These are phyloP conservation scores for Ecliptopera silaceata DNA, from an alignment of 2,888 invertebrate genomes.

Conservation along the genomic window DNA sequence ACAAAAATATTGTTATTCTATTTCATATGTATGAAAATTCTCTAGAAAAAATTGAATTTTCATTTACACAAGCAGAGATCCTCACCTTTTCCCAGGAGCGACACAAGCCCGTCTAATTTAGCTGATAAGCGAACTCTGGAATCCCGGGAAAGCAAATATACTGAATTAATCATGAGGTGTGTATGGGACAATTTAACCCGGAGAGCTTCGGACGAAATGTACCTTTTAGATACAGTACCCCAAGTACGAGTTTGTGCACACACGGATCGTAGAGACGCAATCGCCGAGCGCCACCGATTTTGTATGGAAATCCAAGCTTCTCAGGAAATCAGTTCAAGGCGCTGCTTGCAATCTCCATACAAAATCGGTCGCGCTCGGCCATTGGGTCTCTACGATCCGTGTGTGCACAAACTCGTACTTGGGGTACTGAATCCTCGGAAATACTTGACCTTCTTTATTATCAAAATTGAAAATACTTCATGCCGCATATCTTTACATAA, in stretches of 20 bases:
- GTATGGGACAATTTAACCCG: constrained; percentile 18
- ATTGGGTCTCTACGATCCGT: too few relatives aligned
- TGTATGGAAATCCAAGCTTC: too few relatives aligned
- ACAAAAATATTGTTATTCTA: background rate
- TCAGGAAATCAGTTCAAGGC: too few relatives aligned
- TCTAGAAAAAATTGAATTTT: background rate
- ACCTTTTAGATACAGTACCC: constrained; percentile 4
- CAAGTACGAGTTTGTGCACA: too few relatives aligned
- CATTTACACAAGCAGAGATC: background rate
- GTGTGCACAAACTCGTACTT: too few relatives aligned
- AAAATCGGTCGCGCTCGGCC: too few relatives aligned
- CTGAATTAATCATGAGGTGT: constrained; percentile 32
- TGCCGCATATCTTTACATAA: too few relatives aligned
- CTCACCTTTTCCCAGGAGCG: constrained; percentile 6
- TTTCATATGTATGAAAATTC: background rate
- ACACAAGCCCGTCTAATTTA: constrained; percentile 24
- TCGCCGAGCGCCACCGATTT: too few relatives aligned
- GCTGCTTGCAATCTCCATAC: too few relatives aligned
- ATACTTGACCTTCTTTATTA: constrained; percentile 2
- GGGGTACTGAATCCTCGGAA: constrained; percentile 9
- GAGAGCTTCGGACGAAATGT: constrained; percentile 13
- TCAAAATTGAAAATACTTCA: background rate
- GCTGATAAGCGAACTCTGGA: constrained; percentile 21
- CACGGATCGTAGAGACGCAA: too few relatives aligned
- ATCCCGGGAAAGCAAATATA: constrained; percentile 17